A percentile compares a stretch with the other conserved stretches of the same genome.
Conservation (phyloP, 2,888 invertebrate genomes). For the Cremastinae sp. region DNA sequence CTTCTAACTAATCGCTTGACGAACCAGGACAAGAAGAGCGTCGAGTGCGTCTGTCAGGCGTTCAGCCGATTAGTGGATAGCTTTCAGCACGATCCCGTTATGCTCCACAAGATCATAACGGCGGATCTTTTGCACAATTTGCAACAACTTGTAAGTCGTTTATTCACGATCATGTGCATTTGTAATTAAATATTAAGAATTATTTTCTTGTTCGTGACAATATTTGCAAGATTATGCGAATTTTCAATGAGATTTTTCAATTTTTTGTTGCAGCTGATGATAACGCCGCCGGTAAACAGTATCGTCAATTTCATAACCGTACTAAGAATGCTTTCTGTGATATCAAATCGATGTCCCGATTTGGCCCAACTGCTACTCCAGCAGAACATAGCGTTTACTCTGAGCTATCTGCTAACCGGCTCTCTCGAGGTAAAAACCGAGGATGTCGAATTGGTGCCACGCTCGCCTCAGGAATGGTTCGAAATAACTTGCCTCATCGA, state of each 20-base stretch:
- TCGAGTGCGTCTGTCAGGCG: slow-evolving; percentile 97
- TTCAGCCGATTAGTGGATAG: slow-evolving; percentile 98
- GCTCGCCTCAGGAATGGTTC: slow-evolving; percentile 97
- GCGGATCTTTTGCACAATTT: slow-evolving; percentile 94
- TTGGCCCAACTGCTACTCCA: slow-evolving; percentile 94
- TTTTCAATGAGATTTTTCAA: background rate
- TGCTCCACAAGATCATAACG: slow-evolving; percentile 96
- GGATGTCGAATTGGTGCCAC: slow-evolving; percentile 92
- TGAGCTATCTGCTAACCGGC: slow-evolving; percentile 97
- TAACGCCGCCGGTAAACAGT: slow-evolving; percentile 97
- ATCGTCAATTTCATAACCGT: slow-evolving; percentile 98
- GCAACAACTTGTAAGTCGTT: slow-evolving; percentile 90
- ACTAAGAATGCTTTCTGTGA: slow-evolving; percentile 96
- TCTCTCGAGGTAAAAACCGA: slow-evolving; percentile 85
- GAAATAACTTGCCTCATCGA: slow-evolving; percentile 98
- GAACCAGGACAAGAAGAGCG: slow-evolving; percentile 97
- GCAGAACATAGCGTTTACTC: slow-evolving; percentile 97
- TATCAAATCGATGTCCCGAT: slow-evolving; percentile 97
- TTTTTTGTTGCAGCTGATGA: slow-evolving; percentile 86
- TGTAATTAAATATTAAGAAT: no score
- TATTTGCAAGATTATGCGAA: background rate
- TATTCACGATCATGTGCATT: no score
- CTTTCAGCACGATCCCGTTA: slow-evolving; percentile 94
- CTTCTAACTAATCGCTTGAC: slow-evolving; percentile 90
- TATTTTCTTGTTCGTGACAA: background rate